Evolutionary conservation across 2,113 vertebrate species (phyloP).

Genomic region (Neopipo cinnamomea): DNA sequence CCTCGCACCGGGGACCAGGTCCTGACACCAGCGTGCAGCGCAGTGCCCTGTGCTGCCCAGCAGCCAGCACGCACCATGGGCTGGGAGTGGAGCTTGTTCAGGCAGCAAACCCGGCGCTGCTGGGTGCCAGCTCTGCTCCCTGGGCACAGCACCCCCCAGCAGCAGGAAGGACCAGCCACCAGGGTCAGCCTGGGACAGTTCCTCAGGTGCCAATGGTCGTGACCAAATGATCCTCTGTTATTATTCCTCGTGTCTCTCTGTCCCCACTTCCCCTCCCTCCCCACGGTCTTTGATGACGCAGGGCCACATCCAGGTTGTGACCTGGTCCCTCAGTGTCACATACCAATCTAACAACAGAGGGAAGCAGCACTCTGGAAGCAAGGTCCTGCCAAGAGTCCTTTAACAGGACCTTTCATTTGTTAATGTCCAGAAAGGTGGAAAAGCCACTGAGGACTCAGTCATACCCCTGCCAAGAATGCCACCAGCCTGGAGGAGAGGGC

Average conservation of each 20-base stretch:
- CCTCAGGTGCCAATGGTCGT: neutral
- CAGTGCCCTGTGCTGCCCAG: neutral
- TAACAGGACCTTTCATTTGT: slow-evolving; percentile 11
- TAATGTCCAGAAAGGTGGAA: neutral
- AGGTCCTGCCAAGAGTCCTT: slow-evolving; percentile 25
- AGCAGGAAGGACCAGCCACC: neutral
- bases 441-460: slow-evolving; percentile 7
- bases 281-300: neutral
- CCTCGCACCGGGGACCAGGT: neutral
- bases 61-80: neutral
- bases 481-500: neutral
- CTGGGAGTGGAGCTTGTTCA: neutral
- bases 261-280: neutral
- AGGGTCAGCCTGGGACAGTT: slow-evolving; percentile 7
- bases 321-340: neutral
- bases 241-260: neutral
- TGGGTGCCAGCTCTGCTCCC: neutral
- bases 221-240: neutral
- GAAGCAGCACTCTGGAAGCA: slow-evolving; percentile 15
- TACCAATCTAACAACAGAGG: slow-evolving; percentile 7
- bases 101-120: neutral
- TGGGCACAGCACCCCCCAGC: neutral
- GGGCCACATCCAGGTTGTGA: slow-evolving; percentile 45
- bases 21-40: neutral
- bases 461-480: slow-evolving; percentile 34